Evolutionary conservation across 1,140 invertebrate species (phyloP).

Genomic region (Lethrus apterus): DNA sequence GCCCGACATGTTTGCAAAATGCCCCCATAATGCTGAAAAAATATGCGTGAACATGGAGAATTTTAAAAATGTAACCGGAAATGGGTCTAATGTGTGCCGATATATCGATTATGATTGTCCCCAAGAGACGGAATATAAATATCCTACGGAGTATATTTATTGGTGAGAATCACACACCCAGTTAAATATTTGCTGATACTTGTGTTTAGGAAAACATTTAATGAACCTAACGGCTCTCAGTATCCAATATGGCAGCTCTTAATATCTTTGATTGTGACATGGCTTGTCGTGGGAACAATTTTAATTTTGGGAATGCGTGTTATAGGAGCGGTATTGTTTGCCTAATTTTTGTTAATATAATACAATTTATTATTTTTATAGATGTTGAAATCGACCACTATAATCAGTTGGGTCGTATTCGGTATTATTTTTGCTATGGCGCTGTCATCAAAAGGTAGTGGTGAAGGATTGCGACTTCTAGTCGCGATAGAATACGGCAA

Average conservation of each 20-base stretch:
- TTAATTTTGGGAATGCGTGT: conserved; percentile 16
- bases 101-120: neutral
- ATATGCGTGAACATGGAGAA: neutral
- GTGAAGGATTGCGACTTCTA: neutral
- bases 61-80: neutral
- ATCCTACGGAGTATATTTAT: conserved; percentile 4
- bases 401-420: conserved; percentile 8
- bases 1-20: conserved; percentile 2
- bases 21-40: conserved; percentile 11
- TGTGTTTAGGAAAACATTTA: conserved; percentile 5
- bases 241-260: conserved; percentile 17
- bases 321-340: conserved; percentile 14
- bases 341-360: neutral
- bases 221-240: conserved; percentile 2
- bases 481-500: conserved; percentile 5
- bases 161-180: conserved; percentile 7
- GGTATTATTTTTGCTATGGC: conserved; percentile 12
- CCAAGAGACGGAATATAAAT: neutral
- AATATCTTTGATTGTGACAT: conserved; percentile 14
- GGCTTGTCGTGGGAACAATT: conserved; percentile 14
- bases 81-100: neutral
- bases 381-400: conserved; percentile 16
- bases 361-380: conserved; percentile 5
- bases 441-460: conserved; percentile 10
- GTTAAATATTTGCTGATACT: neutral